Evolutionary conservation across 1,140 invertebrate species (phyloP), one percentile per base, ranked within the genome.

Genomic region (Drosophila lini): DNA sequence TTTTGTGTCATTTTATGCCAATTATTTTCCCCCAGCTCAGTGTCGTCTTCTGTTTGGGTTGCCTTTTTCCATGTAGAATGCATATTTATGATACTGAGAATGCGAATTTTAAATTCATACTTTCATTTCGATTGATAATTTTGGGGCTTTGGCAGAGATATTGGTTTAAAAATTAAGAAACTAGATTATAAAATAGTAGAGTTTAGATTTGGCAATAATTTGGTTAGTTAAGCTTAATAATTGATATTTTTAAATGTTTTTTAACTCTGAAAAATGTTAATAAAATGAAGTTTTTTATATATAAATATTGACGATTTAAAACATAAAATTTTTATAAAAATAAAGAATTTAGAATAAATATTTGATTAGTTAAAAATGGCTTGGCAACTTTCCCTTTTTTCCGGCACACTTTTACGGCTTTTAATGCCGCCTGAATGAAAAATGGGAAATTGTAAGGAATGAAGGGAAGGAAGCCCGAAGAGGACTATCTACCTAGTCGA

Each of bases 1-100:
- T 81, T 78, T 62, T 68, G 69, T 85, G 69, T 81, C 81, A 85
- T 85, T 85, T 85, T 67, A 85, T 85, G 69, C 82, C 81, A 85
- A 85, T 85, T 85, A 85, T 84, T 64, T 55, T 48, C 28, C 13
- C 19, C 52, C 19, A n/a, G 50, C 16, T 53, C 50, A 53, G 32
- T 36, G 50, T 53, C 28, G n/a, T 10, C 16, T 64, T 85, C 38
- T 60, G 55, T 65, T 15, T 10, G 16, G 16, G 16, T 13, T 36
- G 9, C 10, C 38, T 45, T 42, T 63, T 48, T 55, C 34, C 38
- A 16, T 15, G 22, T 3, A 22, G 22, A 22, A 22, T 7, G 42
- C 19, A 52, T 64, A 28, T 44, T 41, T 40, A 16, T 36, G 36
- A 15, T 34, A 56, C 38, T 56, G 25, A 31, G 50, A 15, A 8